Base-by-base conservation (phyloP, 2,797 vertebrate species). In the Semotilus atromaculatus region DNA sequence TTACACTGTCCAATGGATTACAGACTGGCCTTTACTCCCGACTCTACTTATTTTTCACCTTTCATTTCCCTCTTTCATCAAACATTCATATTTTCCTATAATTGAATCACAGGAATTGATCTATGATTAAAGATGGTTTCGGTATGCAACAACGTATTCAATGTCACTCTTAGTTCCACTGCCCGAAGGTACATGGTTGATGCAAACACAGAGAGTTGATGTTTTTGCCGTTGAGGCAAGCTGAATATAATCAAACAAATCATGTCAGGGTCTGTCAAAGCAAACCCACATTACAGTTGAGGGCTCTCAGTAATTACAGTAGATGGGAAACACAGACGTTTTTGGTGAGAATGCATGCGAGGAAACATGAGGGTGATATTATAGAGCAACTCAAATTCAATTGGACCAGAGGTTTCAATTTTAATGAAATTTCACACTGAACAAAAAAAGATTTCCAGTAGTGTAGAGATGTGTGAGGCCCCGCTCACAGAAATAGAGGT, bases 271-370 rank as follows among this genome's bases (percentile, higher is more conserved):
- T 55, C 58, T 82, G n/a, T 66, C 77, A 83, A 66, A 80, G 76
- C 43, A 73, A 72, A 40, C 58, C 10, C 40, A 60, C 23, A 76
- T 83, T 62, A 75, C 5, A 80, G 72, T 79, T 31, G 21, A 76
- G 62, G 36, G 38, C 31, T 80, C 81, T 40, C 45, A 71, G 13
- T 86, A 86, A 87, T 84, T 66, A n/a, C n/a, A n/a, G n/a, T n/a
- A 79, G 38, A 58, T 51, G 40, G 53, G 7, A 85, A 85, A 81
- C 43, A 82, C 36, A 26, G 9, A 26, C 4, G 14, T 31, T 84
- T 86, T 82, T 86, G 21, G 38, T 48, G 51, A 26, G 31, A 45
- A 64, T 71, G 38, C 9, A 11, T 19, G 70, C 18, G 11, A 73
- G 60, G 73, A 9, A 51, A 78, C 34, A 51, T 77, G 29, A 58